Evolutionary conservation across 2,113 vertebrate genomes (phyloP).

Genomic region (Microtus richardsoni): DNA sequence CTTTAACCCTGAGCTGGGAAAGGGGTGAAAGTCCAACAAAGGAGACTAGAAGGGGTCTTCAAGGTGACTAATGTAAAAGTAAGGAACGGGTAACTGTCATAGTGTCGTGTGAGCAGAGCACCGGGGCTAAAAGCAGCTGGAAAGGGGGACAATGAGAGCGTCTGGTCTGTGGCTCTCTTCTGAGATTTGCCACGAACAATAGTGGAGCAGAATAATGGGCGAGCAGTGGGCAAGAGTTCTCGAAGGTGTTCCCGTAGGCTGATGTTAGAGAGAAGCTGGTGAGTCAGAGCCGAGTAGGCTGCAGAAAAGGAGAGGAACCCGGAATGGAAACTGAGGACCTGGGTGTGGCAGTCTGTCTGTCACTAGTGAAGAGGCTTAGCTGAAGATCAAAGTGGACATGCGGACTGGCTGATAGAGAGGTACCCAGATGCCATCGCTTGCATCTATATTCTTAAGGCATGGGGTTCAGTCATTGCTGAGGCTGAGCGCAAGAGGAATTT

Average conservation of each 20-base stretch:
- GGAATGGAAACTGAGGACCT: too few species aligned
- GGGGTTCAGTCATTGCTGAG: not conserved
- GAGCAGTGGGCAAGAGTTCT: not conserved
- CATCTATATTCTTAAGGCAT: not conserved
- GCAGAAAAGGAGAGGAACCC: not conserved
- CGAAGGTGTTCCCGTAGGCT: not conserved
- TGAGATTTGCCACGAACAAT: not conserved
- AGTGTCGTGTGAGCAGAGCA: not conserved
- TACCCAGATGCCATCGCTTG: not conserved
- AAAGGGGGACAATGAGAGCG: too few species aligned
- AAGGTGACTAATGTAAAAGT: not conserved
- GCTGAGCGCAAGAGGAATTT: not conserved
- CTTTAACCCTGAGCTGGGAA: not conserved
- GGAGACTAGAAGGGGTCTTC: too few species aligned
- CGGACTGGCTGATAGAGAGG: not conserved
- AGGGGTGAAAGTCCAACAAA: not conserved
- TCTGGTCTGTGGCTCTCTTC: not conserved
- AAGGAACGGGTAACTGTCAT: not conserved
- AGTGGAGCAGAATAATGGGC: not conserved
- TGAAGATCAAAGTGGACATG: not conserved
- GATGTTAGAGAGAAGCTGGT: not conserved
- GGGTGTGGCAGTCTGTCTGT: not conserved
- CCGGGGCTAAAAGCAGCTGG: not conserved
- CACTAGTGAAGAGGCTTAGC: not conserved
- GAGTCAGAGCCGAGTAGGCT: not conserved